These are phyloP conservation scores for Gandaritis pyraliata DNA, from an alignment of 2,888 invertebrate species.

Conservation along the genomic window DNA sequence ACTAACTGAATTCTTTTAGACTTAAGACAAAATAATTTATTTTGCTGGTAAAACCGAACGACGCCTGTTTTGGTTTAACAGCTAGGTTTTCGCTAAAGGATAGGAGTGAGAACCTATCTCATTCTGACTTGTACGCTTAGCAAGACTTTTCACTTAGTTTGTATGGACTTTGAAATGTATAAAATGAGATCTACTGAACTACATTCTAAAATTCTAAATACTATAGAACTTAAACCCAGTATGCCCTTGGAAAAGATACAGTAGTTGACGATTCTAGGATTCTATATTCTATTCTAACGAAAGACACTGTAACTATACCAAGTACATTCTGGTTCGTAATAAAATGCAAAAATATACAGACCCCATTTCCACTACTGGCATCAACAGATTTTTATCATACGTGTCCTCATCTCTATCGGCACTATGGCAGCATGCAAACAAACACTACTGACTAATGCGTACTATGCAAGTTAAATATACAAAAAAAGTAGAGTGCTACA, in stretches of 20 bases:
- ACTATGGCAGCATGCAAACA: constrained; percentile 81
- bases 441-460: constrained; percentile 70
- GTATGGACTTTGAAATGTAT: neutral
- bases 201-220: neutral
- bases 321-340: neutral
- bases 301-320: neutral
- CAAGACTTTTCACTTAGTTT: too few relatives aligned
- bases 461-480: constrained; percentile 31
- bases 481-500: too few relatives aligned
- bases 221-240: neutral
- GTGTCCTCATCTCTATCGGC: constrained; percentile 65
- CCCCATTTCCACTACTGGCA: constrained; percentile 75
- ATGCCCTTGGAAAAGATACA: neutral
- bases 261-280: neutral
- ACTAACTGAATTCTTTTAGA: neutral
- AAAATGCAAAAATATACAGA: constrained; percentile 58
- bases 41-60: too few relatives aligned
- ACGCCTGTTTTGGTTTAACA: too few relatives aligned
- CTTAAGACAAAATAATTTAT: too few relatives aligned
- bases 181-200: constrained; percentile 4
- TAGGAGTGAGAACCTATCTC: too few relatives aligned
- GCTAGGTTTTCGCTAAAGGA: too few relatives aligned
- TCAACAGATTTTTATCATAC: constrained; percentile 69
- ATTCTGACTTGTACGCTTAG: too few relatives aligned
- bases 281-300: too few relatives aligned